Conservation (phyloP, 2,888 invertebrate genomes). For the Ichneumon xanthorius region DNA sequence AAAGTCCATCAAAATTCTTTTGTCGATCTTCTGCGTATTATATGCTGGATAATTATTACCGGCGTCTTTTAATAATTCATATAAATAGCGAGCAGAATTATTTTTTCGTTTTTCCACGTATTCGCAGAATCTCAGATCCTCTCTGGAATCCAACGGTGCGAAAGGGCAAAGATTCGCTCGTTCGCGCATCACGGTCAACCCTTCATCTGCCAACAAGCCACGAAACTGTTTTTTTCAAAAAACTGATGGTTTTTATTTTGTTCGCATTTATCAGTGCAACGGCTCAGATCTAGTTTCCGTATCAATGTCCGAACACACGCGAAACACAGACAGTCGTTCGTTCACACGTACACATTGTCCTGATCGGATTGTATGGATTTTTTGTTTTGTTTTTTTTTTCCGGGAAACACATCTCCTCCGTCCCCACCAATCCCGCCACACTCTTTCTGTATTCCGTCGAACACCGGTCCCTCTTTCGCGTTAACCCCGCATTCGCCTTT, state of each 20-base stretch:
- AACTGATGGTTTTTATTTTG: slow-evolving; percentile 52
- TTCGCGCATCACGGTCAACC: slow-evolving; percentile 68
- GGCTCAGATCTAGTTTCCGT: slow-evolving; percentile 82
- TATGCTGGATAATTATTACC: too few species aligned
- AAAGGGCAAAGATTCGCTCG: slow-evolving; percentile 68
- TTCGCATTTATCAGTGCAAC: slow-evolving; percentile 81
- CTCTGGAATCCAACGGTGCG: neutral
- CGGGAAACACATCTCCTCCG: slow-evolving; percentile 74
- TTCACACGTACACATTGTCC: slow-evolving; percentile 84
- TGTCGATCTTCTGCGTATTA: too few species aligned
- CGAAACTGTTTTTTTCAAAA: slow-evolving; percentile 74
- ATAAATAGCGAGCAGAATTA: too few species aligned
- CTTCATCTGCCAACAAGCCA: slow-evolving; percentile 76
- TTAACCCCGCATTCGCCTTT: slow-evolving; percentile 75
- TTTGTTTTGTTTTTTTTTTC: slow-evolving; percentile 81
- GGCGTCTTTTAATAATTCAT: too few species aligned
- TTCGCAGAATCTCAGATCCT: neutral
- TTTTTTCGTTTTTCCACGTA: neutral
- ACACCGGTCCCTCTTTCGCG: slow-evolving; percentile 59
- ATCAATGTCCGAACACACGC: slow-evolving; percentile 81
- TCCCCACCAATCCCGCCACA: slow-evolving; percentile 66
- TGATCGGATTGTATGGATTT: slow-evolving; percentile 85
- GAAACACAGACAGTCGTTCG: slow-evolving; percentile 83
- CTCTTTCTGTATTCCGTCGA: slow-evolving; percentile 48
- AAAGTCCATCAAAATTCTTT: too few species aligned